Evolutionary conservation across 2,797 vertebrate genomes (phyloP).

Genomic region (Silurus lanzhouensis): DNA sequence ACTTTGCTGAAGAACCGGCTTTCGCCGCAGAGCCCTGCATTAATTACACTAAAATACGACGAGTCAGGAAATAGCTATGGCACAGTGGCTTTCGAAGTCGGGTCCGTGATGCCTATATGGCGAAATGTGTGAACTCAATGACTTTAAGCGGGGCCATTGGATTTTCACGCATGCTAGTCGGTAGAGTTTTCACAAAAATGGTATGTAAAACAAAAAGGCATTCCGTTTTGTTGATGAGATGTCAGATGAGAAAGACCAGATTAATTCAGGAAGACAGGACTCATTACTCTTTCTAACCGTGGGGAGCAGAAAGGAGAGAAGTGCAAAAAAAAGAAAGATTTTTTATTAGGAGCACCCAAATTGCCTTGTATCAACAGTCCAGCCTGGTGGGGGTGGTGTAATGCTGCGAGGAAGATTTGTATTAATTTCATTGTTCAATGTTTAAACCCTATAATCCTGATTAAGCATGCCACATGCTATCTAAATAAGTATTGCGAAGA

Average conservation of each 20-base stretch:
- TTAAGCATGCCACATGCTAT: background rate
- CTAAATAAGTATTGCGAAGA: background rate
- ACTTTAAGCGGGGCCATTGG: background rate
- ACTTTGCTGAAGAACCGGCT: constrained; percentile 63
- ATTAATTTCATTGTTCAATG: too few relatives aligned
- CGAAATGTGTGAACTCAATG: background rate
- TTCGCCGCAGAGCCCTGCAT: constrained; percentile 53
- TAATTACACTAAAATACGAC: constrained; percentile 56
- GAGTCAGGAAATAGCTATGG: constrained; percentile 24
- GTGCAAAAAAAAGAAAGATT: too few relatives aligned
- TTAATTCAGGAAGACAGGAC: background rate
- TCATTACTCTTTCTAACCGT: background rate
- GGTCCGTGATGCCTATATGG: too few relatives aligned
- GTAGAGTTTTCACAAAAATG: background rate
- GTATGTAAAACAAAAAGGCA: background rate
- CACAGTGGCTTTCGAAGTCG: background rate
- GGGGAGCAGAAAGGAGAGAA: background rate
- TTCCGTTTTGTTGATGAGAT: background rate
- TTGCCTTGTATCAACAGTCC: background rate
- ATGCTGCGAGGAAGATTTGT: background rate
- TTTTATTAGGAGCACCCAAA: background rate
- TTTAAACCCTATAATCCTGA: background rate
- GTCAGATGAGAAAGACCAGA: too few relatives aligned
- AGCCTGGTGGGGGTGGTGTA: background rate
- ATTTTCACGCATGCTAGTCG: background rate